phyloP scores from a whole-genome alignment of 2,113 vertebrate species.

The Ceyx cyanopectus region DNA sequence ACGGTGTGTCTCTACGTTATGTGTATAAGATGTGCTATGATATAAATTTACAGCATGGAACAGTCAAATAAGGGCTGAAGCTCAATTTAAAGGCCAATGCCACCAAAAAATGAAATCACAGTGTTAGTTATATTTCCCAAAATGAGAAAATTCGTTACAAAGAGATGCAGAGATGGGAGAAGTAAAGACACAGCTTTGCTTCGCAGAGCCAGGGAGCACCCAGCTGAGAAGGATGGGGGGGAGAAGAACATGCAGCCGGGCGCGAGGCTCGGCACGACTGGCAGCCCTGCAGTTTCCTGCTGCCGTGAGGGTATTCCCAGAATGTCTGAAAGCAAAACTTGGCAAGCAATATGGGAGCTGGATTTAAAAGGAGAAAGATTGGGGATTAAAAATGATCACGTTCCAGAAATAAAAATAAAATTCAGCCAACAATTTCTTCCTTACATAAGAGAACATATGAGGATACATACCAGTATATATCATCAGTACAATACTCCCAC shows the following conservation, averaged over 20 bases:
- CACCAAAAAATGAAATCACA: not conserved
- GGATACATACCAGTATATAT: not conserved
- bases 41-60: not conserved
- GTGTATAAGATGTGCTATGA: not conserved
- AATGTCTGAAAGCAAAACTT: not conserved
- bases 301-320: not conserved
- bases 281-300: not conserved
- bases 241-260: not conserved
- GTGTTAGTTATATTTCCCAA: not conserved
- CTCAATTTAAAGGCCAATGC: not conserved
- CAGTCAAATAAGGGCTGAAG: not conserved
- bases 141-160: not conserved
- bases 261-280: not conserved
- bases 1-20: not conserved
- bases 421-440: not conserved
- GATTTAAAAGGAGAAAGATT: not conserved
- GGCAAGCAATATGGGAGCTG: not conserved
- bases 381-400: slow-evolving; percentile 6
- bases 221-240: not conserved
- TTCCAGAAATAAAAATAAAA: slow-evolving; percentile 47
- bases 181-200: not conserved
- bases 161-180: not conserved
- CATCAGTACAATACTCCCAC: not conserved
- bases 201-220: not conserved
- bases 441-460: not conserved